Percentiles rank a stretch among this genome's conserved stretches.
Conservation (phyloP, 2,113 vertebrate species). For the Gymnobelideus leadbeateri region DNA sequence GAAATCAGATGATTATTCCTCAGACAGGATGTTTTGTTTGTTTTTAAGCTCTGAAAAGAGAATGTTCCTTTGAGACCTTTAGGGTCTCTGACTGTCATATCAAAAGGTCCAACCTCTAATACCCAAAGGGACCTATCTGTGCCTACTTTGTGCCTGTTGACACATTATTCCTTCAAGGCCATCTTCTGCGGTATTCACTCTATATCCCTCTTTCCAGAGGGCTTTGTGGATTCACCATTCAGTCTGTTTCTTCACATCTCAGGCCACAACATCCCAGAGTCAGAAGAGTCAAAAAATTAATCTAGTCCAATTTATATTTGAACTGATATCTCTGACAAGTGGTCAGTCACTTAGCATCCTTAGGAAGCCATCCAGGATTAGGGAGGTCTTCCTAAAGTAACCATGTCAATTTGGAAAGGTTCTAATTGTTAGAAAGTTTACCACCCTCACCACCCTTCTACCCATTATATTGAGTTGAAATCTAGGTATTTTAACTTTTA, state of each 20-base stretch:
- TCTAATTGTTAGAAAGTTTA: neutral
- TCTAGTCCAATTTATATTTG: neutral
- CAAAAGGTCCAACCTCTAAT: neutral
- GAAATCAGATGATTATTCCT: slow-evolving; percentile 32
- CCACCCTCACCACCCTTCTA: neutral
- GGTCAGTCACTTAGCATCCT: neutral
- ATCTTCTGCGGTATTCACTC: neutral
- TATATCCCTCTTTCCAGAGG: neutral
- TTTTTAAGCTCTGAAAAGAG: slow-evolving; percentile 54
- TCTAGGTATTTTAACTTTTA: neutral
- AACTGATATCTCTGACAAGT: neutral
- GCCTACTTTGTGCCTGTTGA: neutral
- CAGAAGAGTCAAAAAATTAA: neutral
- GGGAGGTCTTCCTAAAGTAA: neutral
- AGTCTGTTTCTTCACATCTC: neutral
- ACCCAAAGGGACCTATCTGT: neutral
- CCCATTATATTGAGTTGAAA: neutral
- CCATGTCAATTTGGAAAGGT: neutral
- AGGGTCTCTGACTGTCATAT: neutral
- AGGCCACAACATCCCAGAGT: neutral
- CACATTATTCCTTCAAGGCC: neutral
- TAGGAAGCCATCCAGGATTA: neutral
- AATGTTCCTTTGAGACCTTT: neutral
- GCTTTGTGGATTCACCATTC: neutral
- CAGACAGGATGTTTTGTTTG: slow-evolving; percentile 23